Percentiles rank a stretch among this genome's conserved stretches.
These are phyloP conservation scores for Drosophila melanosoma DNA, from an alignment of 2,888 invertebrate genomes.

Conservation along the genomic window DNA sequence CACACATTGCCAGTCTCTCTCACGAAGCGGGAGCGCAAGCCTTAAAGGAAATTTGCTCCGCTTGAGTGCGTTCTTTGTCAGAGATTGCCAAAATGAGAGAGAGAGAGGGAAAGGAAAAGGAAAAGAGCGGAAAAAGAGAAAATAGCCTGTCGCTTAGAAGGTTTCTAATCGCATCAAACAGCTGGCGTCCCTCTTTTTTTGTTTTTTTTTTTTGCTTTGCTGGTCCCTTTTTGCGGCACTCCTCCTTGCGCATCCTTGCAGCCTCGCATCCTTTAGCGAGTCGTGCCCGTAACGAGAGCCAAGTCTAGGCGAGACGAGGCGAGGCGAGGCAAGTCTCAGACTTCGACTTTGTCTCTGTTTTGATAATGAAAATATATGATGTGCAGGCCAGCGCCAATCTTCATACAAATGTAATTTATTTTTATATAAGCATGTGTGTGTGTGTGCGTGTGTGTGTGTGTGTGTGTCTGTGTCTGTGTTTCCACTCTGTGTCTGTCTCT, in stretches of 20 bases:
- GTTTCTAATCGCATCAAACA: slow-evolving; percentile 73
- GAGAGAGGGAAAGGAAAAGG: no score
- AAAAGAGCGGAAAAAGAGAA: slow-evolving; percentile 10
- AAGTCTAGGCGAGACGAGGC: slow-evolving; percentile 19
- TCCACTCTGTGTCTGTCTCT: slow-evolving; percentile 19
- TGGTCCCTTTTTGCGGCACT: slow-evolving; percentile 59
- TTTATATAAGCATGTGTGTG: slow-evolving; percentile 65
- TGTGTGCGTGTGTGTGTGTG: slow-evolving; percentile 33
- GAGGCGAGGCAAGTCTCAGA: slow-evolving; percentile 24
- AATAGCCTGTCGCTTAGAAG: slow-evolving; percentile 25
- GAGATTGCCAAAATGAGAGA: not conserved
- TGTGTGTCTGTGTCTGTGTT: slow-evolving; percentile 30
- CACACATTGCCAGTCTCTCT: not conserved
- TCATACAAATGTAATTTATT: slow-evolving; percentile 82
- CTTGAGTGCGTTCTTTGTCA: slow-evolving; percentile 18
- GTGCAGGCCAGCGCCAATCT: slow-evolving; percentile 77
- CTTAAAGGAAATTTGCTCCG: slow-evolving; percentile 59
- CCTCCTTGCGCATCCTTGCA: slow-evolving; percentile 10
- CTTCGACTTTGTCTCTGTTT: slow-evolving; percentile 71
- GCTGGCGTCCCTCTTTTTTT: slow-evolving; percentile 57
- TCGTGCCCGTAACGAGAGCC: not conserved
- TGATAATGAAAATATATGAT: slow-evolving; percentile 83
- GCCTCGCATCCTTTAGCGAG: slow-evolving; percentile 16
- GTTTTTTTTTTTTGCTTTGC: not conserved
- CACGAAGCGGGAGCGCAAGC: slow-evolving; percentile 24